phyloP scores from a whole-genome alignment of 30 jellyfish, hydroid and myxozoan genomes.

The Mastigias papua region DNA sequence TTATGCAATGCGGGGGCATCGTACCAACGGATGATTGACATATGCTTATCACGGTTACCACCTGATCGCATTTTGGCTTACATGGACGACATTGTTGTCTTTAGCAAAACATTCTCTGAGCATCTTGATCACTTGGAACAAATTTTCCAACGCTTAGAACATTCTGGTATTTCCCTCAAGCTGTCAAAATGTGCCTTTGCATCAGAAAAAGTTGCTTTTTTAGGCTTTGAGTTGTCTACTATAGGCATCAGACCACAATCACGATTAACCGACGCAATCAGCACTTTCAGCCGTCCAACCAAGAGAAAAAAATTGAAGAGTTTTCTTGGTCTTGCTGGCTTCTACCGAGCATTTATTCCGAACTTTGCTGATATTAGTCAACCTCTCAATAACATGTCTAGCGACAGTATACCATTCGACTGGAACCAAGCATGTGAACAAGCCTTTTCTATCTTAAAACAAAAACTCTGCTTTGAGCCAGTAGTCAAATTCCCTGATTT shows the following conservation, averaged over 20 bases:
- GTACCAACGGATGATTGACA: constrained; percentile 58
- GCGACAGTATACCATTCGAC: constrained; percentile 12
- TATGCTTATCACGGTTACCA: constrained; percentile 22
- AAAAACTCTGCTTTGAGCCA: constrained; percentile 3
- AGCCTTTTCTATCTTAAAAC: background rate
- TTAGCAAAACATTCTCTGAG: constrained; percentile 7
- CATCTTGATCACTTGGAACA: constrained; percentile 33
- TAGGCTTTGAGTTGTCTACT: constrained; percentile 31
- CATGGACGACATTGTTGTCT: constrained; percentile 47
- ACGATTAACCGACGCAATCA: constrained; percentile 49
- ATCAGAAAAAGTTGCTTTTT: constrained; percentile 29
- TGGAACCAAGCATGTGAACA: constrained; percentile 10
- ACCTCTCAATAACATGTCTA: constrained; percentile 30
- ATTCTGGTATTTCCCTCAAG: constrained; percentile 32
- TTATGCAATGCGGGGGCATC: constrained; percentile 63
- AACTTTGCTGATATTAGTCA: constrained; percentile 46
- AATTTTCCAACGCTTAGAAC: constrained; percentile 18
- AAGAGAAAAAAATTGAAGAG: constrained; percentile 47
- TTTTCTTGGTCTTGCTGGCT: constrained; percentile 66
- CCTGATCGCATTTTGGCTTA: constrained; percentile 20
- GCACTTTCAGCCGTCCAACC: constrained; percentile 6
- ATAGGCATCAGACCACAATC: constrained; percentile 44
- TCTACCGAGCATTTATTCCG: constrained; percentile 45
- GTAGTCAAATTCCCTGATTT: constrained; percentile 18
- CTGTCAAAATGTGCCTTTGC: constrained; percentile 51